A percentile compares a stretch with the other conserved stretches of the same genome.
phyloP scores from a whole-genome alignment of 2,113 vertebrate species.

The Erpornis zantholeuca region DNA sequence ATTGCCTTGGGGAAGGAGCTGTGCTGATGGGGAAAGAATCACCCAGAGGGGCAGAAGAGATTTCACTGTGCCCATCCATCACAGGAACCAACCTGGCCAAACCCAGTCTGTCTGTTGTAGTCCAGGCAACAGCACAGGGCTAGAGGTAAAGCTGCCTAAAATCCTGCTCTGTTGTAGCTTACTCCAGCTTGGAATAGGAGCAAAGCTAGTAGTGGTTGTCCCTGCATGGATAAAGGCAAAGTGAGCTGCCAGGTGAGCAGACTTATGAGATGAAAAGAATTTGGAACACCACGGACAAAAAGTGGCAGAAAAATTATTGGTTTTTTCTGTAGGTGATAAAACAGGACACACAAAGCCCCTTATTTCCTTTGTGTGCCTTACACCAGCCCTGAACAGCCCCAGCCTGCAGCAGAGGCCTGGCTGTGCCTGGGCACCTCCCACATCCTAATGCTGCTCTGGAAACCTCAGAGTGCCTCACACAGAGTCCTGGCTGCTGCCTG shows the following conservation, averaged over 20 bases:
- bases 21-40: not conserved
- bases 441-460: not conserved
- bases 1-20: not conserved
- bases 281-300: not conserved
- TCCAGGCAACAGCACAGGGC: not conserved
- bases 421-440: not conserved
- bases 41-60: not conserved
- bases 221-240: not conserved
- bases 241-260: not conserved
- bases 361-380: not conserved
- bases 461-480: fast-evolving
- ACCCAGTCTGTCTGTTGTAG: not conserved
- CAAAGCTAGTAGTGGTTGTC: not conserved
- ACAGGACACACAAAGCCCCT: not conserved
- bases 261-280: not conserved
- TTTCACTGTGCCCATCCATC: not conserved
- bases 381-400: not conserved
- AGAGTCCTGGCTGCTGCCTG: not conserved
- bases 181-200: not conserved
- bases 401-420: not conserved
- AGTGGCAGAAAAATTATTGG: not conserved
- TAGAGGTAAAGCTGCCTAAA: not conserved
- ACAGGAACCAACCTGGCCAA: not conserved
- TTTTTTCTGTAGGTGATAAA: not conserved
- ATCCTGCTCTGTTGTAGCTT: not conserved